Percentiles rank a stretch among this genome's conserved stretches.
phyloP scores from a whole-genome alignment of 2,113 vertebrate genomes.

The Corynorhinus townsendii region DNA sequence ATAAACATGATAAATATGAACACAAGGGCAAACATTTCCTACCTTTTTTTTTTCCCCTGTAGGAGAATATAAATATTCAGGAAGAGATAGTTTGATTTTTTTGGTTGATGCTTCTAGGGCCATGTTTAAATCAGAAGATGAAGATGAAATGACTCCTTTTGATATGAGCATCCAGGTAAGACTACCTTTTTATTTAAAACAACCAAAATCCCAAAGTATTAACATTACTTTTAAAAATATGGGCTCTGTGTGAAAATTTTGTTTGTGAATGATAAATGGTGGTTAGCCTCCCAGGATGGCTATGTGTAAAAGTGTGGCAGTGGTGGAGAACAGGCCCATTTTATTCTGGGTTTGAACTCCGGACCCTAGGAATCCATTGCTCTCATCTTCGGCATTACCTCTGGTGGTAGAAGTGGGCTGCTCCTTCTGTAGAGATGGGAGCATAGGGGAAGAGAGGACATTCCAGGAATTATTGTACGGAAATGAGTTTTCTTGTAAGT shows the following conservation, averaged over 20 bases:
- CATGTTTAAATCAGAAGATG: constrained; percentile 89
- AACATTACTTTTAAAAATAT: not conserved
- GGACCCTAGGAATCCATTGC: not conserved
- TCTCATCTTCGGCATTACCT: not conserved
- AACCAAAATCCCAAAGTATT: not conserved
- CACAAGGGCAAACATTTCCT: not conserved
- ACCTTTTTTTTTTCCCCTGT: not conserved
- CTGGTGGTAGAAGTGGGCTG: not conserved
- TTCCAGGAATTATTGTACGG: not conserved
- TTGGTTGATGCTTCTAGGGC: constrained; percentile 92
- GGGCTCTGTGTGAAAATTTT: not conserved
- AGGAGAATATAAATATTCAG: constrained; percentile 84
- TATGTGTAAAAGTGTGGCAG: not conserved
- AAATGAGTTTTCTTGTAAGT: not conserved
- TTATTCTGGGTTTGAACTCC: not conserved
- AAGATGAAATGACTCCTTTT: constrained; percentile 85
- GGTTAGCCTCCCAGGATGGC: not conserved
- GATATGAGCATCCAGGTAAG: constrained; percentile 93
- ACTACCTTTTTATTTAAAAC: not conserved
- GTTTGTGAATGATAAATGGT: not conserved
- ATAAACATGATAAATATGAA: not conserved
- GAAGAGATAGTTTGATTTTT: constrained; percentile 94
- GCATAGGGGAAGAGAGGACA: not conserved
- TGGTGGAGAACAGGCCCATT: not conserved
- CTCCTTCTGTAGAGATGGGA: not conserved